Percentiles rank a stretch among this genome's conserved stretches.
Evolutionary conservation across 1,140 invertebrate genomes (phyloP).

Genomic region (Sminthurides bifidus): DNA sequence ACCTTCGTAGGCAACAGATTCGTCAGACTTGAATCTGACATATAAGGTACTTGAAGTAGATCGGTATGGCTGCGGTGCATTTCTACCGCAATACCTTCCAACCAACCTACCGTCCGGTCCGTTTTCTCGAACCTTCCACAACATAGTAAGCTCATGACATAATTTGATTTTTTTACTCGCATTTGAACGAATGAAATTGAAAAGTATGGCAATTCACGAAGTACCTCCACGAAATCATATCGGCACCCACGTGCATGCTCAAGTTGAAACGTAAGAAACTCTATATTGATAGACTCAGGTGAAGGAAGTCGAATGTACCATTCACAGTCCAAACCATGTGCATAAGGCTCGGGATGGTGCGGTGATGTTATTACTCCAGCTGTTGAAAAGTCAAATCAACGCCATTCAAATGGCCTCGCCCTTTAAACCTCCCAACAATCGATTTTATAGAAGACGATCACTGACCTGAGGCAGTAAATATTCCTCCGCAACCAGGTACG

Average conservation of each 20-base stretch:
- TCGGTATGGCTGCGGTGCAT: conserved; percentile 42
- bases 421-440: no score
- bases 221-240: conserved; percentile 54
- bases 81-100: conserved; percentile 51
- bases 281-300: conserved; percentile 49
- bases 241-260: conserved; percentile 46
- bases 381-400: no score
- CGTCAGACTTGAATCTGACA: conserved; percentile 53
- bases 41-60: conserved; percentile 52
- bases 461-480: conserved; percentile 11
- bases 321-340: conserved; percentile 54
- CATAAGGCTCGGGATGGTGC: conserved; percentile 45
- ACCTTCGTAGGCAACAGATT: conserved; percentile 40
- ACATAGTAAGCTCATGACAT: conserved; percentile 12
- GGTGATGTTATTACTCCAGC: conserved; percentile 56
- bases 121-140: conserved; percentile 51
- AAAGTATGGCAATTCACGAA: background rate
- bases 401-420: no score
- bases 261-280: conserved; percentile 52
- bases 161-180: background rate
- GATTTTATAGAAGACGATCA: no score
- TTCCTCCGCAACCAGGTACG: conserved; percentile 61
- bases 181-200: background rate
- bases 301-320: conserved; percentile 56
- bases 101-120: conserved; percentile 47